These are phyloP conservation scores for Mesoligia furuncula DNA, from an alignment of 2,888 invertebrate genomes.

Conservation along the genomic window DNA sequence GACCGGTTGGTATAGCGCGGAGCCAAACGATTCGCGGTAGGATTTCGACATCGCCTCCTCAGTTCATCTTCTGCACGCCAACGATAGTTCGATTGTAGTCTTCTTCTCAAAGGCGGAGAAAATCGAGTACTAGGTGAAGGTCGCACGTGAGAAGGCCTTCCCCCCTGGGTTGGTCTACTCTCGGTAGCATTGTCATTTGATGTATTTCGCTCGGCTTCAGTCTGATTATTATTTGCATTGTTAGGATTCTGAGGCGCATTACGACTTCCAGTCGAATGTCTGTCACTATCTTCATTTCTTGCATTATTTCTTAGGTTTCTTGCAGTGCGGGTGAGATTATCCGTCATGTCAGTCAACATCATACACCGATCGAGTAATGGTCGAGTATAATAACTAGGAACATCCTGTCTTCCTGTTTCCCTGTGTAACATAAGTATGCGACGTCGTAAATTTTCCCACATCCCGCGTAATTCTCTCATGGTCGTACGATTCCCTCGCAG, in stretches of 20 bases:
- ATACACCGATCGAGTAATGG: slow-evolving; percentile 85
- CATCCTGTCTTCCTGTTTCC: slow-evolving; percentile 83
- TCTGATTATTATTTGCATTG: slow-evolving; percentile 59
- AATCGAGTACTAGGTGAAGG: slow-evolving; percentile 70
- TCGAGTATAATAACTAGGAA: slow-evolving; percentile 83
- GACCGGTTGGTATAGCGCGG: slow-evolving; percentile 77
- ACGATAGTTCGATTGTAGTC: slow-evolving; percentile 76
- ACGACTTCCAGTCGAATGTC: slow-evolving; percentile 67
- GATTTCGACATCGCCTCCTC: slow-evolving; percentile 77
- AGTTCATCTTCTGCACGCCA: slow-evolving; percentile 83
- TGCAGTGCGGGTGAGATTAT: slow-evolving; percentile 71
- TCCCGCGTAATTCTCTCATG: slow-evolving; percentile 91
- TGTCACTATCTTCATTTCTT: slow-evolving; percentile 70
- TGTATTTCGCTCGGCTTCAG: slow-evolving; percentile 65
- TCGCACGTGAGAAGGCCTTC: slow-evolving; percentile 67
- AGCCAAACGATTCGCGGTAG: slow-evolving; percentile 72
- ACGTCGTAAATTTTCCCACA: slow-evolving; percentile 92
- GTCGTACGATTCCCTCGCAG: slow-evolving; percentile 82
- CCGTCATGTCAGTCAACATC: slow-evolving; percentile 84
- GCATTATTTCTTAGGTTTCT: slow-evolving; percentile 69
- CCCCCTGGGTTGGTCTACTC: slow-evolving; percentile 62
- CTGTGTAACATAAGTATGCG: slow-evolving; percentile 90
- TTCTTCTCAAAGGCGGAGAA: slow-evolving; percentile 75
- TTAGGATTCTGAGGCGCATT: slow-evolving; percentile 59
- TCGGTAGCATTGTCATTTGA: slow-evolving; percentile 64